phyloP scores from a whole-genome alignment of 2,113 vertebrate genomes.

The Laterallus jamaicensis region DNA sequence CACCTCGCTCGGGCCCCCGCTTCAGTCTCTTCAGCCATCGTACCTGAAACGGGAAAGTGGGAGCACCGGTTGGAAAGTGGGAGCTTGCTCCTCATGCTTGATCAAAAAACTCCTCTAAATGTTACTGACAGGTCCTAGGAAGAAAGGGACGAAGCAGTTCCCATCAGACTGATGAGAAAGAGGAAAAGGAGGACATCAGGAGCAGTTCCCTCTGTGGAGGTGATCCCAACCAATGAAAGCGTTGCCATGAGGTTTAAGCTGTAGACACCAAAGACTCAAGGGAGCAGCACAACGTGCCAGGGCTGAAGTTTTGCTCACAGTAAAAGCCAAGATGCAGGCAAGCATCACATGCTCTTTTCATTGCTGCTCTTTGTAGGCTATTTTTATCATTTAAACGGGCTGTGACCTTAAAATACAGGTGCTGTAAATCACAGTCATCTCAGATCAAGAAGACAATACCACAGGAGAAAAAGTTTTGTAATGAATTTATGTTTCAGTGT shows the following conservation, averaged over 20 bases:
- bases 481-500: neutral
- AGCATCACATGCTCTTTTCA: neutral
- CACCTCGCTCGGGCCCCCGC: constrained; percentile 59
- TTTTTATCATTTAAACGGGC: neutral
- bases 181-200: neutral
- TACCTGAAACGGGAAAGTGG: constrained; percentile 36
- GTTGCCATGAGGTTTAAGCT: neutral
- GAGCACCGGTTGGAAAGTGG: neutral
- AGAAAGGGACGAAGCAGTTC: neutral
- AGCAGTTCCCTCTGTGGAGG: neutral
- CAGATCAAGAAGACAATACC: neutral
- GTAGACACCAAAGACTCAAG: neutral
- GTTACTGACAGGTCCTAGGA: neutral
- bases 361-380: neutral
- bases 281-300: rapidly evolving
- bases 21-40: constrained; percentile 60
- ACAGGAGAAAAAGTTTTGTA: neutral
- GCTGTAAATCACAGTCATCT: neutral
- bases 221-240: neutral
- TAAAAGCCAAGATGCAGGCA: neutral
- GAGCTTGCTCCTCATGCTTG: neutral
- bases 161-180: neutral
- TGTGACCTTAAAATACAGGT: neutral
- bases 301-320: neutral
- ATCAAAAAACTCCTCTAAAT: neutral